Base-by-base conservation (phyloP, 2,113 vertebrate species). In the Sapayoa aenigma region DNA sequence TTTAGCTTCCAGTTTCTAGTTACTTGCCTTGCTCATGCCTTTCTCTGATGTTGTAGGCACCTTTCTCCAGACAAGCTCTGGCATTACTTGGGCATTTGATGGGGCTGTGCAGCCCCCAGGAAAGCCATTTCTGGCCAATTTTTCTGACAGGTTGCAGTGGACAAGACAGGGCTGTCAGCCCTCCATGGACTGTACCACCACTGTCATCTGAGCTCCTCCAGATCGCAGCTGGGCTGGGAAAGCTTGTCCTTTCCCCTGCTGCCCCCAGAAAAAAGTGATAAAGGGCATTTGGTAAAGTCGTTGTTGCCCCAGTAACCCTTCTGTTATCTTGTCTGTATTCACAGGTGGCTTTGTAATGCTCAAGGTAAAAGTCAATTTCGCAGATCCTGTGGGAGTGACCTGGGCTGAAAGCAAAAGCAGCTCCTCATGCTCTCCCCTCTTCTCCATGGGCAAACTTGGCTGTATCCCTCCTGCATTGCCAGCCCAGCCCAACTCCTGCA, bases 371-470 rank as follows among this genome's bases (percentile, higher is more conserved):
- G 49, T 18, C 49, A 53, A 2, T 94, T 53, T 52, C 74, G 68
- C 28, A 23, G 30, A n/a, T 25, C 5, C 55, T 71, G 3, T 6
- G 12, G 41, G 37, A 41, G 12, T 5, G 14, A 62, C 65, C 42
- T 11, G 6, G 50, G 68, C 37, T 71, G 30, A n/a, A 52, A 23
- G 35, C 44, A 86, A 68, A 31, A 82, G 39, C 53, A 88, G 47
- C 35, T 2, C 7, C 14, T 15, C 1, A 0, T 41, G 25, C 28
- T 41, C 14, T 42, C 12, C 8, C 12, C 35, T 67, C 4, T 77
- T 52, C 33, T 66, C 39, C 7, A 1, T 0, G 1, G 23, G 20
- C 1, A 3, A 72, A 35, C 33, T 59, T 2, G 0, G 17, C 67
- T 50, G 17, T 24, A 35, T 77, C 66, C 37, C n/a, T 12, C 35